Percentiles rank a stretch among this genome's conserved stretches.
phyloP scores from a whole-genome alignment of 2,797 vertebrate species.

The Danio tinwini region DNA sequence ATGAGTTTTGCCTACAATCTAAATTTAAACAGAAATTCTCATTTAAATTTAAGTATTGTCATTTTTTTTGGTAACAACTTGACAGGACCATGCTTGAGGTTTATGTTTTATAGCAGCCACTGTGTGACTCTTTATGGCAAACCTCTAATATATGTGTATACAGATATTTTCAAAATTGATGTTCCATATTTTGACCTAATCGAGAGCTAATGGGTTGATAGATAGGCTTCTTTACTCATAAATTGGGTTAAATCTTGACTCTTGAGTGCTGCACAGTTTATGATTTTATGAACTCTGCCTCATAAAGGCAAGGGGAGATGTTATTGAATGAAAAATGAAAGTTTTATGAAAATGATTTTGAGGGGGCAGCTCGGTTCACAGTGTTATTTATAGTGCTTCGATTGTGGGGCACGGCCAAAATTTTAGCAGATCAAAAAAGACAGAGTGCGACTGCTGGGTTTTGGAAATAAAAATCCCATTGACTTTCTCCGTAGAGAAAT shows the following conservation, averaged over 20 bases:
- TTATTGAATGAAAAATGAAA: constrained; percentile 29
- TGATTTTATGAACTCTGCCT: constrained; percentile 44
- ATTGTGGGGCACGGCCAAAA: background rate
- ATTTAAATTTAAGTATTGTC: background rate
- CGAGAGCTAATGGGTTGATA: constrained; percentile 28
- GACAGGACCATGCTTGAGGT: background rate
- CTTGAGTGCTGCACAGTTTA: constrained; percentile 10
- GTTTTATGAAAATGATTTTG: constrained; percentile 19
- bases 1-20: background rate
- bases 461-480: background rate
- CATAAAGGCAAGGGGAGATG: constrained; percentile 12
- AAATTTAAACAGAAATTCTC: constrained; percentile 19
- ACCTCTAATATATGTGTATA: constrained; percentile 14
- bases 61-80: constrained; percentile 25
- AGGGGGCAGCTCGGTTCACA: background rate
- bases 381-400: constrained; percentile 14
- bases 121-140: background rate
- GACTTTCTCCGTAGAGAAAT: background rate
- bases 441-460: background rate
- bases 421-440: background rate
- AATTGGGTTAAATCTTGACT: constrained; percentile 38
- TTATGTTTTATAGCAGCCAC: background rate
- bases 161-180: constrained; percentile 11
- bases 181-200: constrained; percentile 30
- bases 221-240: constrained; percentile 2